These are phyloP conservation scores for Oophaga pumilio DNA, from an alignment of 2,113 vertebrate species.

Conservation along the genomic window DNA sequence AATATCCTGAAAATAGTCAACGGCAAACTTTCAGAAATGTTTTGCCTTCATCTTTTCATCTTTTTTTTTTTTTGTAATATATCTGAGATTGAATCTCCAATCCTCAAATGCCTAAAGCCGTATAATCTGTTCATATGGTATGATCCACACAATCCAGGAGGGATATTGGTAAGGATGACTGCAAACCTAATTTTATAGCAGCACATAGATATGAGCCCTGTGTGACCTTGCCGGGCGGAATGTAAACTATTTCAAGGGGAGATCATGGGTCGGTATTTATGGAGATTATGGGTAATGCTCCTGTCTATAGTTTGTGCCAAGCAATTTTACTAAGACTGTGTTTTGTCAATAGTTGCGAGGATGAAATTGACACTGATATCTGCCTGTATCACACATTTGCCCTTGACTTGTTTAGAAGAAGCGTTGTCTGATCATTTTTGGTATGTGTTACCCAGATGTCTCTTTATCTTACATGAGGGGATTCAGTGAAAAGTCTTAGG, in stretches of 20 bases:
- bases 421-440: neutral
- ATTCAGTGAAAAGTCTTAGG: neutral
- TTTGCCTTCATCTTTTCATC: neutral
- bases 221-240: slow-evolving; percentile 22
- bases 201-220: neutral
- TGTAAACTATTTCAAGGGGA: slow-evolving; percentile 46
- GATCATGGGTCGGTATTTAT: slow-evolving; percentile 8
- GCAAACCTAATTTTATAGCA: slow-evolving; percentile 34
- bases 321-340: slow-evolving; percentile 14
- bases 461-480: neutral
- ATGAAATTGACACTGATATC: neutral
- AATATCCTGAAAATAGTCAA: neutral
- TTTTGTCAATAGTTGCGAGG: slow-evolving; percentile 24
- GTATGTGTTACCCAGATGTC: neutral
- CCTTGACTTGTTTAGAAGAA: neutral
- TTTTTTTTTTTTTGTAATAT: neutral
- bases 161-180: slow-evolving; percentile 18
- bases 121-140: slow-evolving; percentile 37
- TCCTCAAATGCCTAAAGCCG: slow-evolving; percentile 61
- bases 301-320: slow-evolving; percentile 19
- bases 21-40: neutral
- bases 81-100: neutral
- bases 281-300: slow-evolving; percentile 28
- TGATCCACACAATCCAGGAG: slow-evolving; percentile 17
- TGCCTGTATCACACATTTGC: neutral